Evolutionary conservation across 2,113 vertebrate species (phyloP).

Genomic region (Pantherophis guttatus): DNA sequence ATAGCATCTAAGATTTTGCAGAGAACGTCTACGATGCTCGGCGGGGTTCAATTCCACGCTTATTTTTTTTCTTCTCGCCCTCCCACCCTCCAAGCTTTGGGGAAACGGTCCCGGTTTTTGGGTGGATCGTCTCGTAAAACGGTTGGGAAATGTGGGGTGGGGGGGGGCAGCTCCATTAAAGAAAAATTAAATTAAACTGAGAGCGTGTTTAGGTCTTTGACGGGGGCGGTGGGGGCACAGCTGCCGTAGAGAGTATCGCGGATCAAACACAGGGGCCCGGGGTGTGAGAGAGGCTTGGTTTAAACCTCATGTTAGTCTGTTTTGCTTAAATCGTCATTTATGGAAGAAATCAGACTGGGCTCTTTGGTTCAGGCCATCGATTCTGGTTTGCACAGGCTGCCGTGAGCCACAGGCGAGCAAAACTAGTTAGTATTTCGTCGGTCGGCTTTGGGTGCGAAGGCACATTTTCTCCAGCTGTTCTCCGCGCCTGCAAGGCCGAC

Average conservation of each 20-base stretch:
- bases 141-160: too few species aligned
- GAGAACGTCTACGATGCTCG: fast-evolving
- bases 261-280: too few species aligned
- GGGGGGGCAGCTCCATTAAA: background rate
- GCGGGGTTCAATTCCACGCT: background rate
- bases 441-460: background rate
- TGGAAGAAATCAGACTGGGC: background rate
- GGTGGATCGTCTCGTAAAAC: background rate
- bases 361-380: background rate
- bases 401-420: background rate
- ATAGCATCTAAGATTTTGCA: background rate
- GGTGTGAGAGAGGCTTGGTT: too few species aligned
- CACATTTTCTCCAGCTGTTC: background rate
- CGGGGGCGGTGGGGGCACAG: too few species aligned
- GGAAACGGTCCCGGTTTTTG: fast-evolving
- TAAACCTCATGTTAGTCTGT: background rate
- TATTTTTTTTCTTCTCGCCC: too few species aligned
- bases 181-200: background rate
- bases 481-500: too few species aligned
- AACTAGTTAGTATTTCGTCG: background rate
- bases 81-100: background rate
- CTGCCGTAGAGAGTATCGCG: too few species aligned
- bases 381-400: too few species aligned
- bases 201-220: background rate
- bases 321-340: background rate